Evolutionary conservation across 23 tunicate genomes (phyloP), one percentile per base, ranked within the genome.

Genomic region (Clavelina lepadiformis): DNA sequence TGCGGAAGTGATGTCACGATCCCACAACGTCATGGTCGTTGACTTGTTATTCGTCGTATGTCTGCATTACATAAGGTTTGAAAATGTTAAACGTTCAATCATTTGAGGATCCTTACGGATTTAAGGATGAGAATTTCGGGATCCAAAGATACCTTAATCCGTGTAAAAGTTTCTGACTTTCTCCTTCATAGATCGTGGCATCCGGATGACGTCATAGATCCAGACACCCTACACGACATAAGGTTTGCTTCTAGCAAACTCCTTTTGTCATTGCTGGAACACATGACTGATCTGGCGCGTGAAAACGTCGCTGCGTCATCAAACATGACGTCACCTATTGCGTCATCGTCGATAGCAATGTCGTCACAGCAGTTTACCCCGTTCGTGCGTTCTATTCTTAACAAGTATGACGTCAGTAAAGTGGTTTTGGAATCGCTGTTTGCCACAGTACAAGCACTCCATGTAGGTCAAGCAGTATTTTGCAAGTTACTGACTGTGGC

Each of bases 21-120:
- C 53, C 24, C 63, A 30, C 25, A 65, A 51, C 62, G 28, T 73
- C 27, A 82, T 82, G 89, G 47, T 82, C 26, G 7, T 82, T 5
- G 89, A 82, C 30, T 74, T 53, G 6, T 61, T 82, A 3, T 19
- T 82, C 23, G 53, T 51, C 25, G 58, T 82, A 26, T 72, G 79
- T 31, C 74, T 82, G 22, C 80, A 65, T 19, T 82, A 38, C 26
- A 73, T 82, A 25, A 51, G 80, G 89, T 82, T 3, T 5, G 85
- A 11, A 5, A 29, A 19, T 56, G n/a, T n/a, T n/a, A n/a, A n/a
- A n/a, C n/a, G n/a, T n/a, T n/a, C n/a, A n/a, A n/a, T n/a, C n/a
- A n/a, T n/a, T n/a, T n/a, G n/a, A n/a, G n/a, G n/a, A n/a, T n/a
- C n/a, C n/a, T n/a, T n/a, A n/a, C n/a, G n/a, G n/a, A n/a, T n/a